Evolutionary conservation across 2,888 invertebrate genomes (phyloP).

Genomic region (Scaeva pyrastri): DNA sequence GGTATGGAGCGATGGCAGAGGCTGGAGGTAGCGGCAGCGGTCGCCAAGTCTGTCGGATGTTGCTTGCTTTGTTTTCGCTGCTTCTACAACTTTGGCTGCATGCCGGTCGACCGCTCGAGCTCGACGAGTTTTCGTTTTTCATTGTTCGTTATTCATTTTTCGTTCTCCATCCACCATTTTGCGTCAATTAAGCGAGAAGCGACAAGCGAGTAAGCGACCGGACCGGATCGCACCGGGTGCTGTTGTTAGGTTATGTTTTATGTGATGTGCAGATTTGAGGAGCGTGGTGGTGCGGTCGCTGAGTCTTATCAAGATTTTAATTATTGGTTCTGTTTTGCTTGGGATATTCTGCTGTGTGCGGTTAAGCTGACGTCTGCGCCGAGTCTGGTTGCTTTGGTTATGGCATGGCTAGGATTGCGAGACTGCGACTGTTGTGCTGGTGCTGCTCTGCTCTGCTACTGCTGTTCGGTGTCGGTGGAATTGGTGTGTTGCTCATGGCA

Average conservation of each 20-base stretch:
- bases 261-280: slow-evolving; percentile 28
- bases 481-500: slow-evolving; percentile 63
- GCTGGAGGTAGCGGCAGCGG: background rate
- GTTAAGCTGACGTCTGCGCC: slow-evolving; percentile 72
- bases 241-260: slow-evolving; percentile 51
- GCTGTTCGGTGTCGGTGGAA: slow-evolving; percentile 33
- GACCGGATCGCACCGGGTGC: slow-evolving; percentile 47
- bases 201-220: too few species aligned
- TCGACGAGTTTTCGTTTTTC: slow-evolving; percentile 36
- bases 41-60: slow-evolving; percentile 9
- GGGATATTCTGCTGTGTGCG: slow-evolving; percentile 66
- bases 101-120: slow-evolving; percentile 33
- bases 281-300: slow-evolving; percentile 33
- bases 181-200: slow-evolving; percentile 35
- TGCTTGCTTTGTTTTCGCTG: background rate
- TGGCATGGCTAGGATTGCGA: slow-evolving; percentile 31
- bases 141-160: slow-evolving; percentile 13
- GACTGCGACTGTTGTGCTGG: too few species aligned
- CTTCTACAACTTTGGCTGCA: slow-evolving; percentile 40
- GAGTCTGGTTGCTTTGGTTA: slow-evolving; percentile 72
- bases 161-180: slow-evolving; percentile 33
- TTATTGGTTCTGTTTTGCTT: slow-evolving; percentile 75
- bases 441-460: slow-evolving; percentile 18
- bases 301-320: slow-evolving; percentile 73
- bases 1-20: background rate